Evolutionary conservation across 2,797 vertebrate species (phyloP).

Genomic region (Sebastes itinus): DNA sequence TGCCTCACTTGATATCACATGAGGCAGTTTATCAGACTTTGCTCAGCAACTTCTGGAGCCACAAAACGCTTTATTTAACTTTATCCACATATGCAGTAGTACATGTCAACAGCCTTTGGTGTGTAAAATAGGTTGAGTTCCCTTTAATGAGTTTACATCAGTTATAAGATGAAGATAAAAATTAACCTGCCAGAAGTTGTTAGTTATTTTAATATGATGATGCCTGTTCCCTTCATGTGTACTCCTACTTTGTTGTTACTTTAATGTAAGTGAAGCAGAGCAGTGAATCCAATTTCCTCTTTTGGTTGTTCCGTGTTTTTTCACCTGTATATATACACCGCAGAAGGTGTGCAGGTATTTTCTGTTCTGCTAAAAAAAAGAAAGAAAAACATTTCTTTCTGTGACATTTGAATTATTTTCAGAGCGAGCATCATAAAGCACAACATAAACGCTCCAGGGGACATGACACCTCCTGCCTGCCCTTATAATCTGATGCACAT

Average conservation of each 20-base stretch:
- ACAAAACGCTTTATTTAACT: neutral
- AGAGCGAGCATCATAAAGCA: neutral
- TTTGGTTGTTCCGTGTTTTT: neutral
- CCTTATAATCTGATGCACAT: neutral
- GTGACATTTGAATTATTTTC: conserved; percentile 1
- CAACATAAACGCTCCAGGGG: neutral
- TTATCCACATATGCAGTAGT: too few relatives aligned
- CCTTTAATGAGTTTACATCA: neutral
- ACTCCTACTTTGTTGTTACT: neutral
- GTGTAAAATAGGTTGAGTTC: neutral
- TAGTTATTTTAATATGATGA: neutral
- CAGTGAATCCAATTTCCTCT: neutral
- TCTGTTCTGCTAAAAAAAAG: neutral
- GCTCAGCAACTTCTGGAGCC: neutral
- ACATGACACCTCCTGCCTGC: neutral
- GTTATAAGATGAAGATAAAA: neutral
- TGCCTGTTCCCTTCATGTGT: neutral
- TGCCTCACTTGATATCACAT: neutral
- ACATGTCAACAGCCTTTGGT: neutral
- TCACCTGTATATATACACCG: neutral
- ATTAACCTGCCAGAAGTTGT: neutral
- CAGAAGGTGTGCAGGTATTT: neutral
- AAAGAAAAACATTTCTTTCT: neutral
- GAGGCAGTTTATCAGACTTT: neutral
- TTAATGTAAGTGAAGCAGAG: neutral